Base-by-base conservation (phyloP, 2,888 invertebrate genomes). In the Druceiella hillmani region DNA sequence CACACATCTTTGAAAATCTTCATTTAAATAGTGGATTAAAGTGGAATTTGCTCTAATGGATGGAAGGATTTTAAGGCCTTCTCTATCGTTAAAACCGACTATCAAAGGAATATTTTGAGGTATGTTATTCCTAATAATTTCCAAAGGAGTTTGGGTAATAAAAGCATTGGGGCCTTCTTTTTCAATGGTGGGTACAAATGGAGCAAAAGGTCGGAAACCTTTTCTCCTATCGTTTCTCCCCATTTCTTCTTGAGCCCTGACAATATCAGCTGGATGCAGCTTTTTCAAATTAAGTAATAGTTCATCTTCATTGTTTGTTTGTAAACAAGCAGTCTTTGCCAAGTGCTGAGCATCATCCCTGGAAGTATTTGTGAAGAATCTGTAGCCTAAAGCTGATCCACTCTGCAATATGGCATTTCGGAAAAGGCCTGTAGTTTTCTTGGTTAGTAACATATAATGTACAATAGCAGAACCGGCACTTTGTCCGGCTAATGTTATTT, bases 181-280 rank as follows among this genome's bases (percentile, higher is more conserved):
- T 51, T 70, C 67, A n/a, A 66, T 49, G 9, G 57, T 56, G 1
- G 66, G 65, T 5, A 55, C 58, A 43, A 66, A 64, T 6, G 51
- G 44, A 5, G 44, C 40, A 13, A 48, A 51, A 2, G 49, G 42
- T 22, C 52, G 41, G 32, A 53, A 35, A 25, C 49, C 42, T 12
- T 48, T 50, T 31, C 49, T 30, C 2, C 31, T 25, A 25, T 50
- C 38, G 4, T 43, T 38, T 32, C 45, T 38, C 6, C 35, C 41
- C 34, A 54, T 45, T 4, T 41, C 43, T 6, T 40, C 30, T 43
- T 54, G 50, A 2, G 51, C 55, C 12, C 46, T 25, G 6, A 54
- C 40, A 22, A 57, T 51, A 15, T 52, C 50, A 26, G 51, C 50
- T 11, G 38, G 45, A 29, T 53, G 39, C 5, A 45, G 25, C 16